Conservation (phyloP, 2,888 invertebrate genomes). For the Spodoptera littoralis region DNA sequence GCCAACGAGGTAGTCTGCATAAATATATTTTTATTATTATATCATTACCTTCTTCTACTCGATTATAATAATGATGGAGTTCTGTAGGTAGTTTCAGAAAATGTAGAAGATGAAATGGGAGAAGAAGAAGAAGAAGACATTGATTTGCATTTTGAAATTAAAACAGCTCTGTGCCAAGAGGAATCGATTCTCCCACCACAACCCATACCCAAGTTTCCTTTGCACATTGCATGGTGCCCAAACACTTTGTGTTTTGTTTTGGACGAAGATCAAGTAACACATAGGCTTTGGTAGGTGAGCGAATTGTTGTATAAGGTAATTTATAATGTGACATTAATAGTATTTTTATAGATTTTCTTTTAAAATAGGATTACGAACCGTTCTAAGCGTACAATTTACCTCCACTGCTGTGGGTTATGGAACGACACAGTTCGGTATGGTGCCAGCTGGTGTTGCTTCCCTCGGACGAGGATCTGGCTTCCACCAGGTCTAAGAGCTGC, state of each 20-base stretch:
- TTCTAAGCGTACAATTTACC: slow-evolving; percentile 66
- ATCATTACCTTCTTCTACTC: too few relatives aligned
- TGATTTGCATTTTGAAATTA: neutral
- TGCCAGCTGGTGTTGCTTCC: slow-evolving; percentile 73
- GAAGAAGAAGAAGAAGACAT: neutral
- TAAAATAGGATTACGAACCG: slow-evolving; percentile 70
- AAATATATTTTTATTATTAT: too few relatives aligned
- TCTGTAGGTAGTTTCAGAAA: slow-evolving; percentile 13
- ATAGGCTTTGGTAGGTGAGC: slow-evolving; percentile 61
- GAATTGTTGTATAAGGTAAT: neutral
- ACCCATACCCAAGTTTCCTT: slow-evolving; percentile 58
- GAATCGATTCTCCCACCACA: slow-evolving; percentile 10
- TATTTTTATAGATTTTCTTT: too few relatives aligned
- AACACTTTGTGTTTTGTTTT: slow-evolving; percentile 60
- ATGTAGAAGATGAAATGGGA: slow-evolving; percentile 2
- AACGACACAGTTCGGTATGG: slow-evolving; percentile 68
- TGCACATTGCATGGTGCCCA: slow-evolving; percentile 65
- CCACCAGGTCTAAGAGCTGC: slow-evolving; percentile 71
- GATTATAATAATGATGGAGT: neutral
- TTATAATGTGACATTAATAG: too few relatives aligned
- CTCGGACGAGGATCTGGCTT: slow-evolving; percentile 71
- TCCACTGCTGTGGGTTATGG: slow-evolving; percentile 74
- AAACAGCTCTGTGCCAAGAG: slow-evolving; percentile 16
- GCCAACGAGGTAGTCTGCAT: too few relatives aligned
- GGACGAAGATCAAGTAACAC: slow-evolving; percentile 54